phyloP scores from a whole-genome alignment of 2,113 vertebrate genomes.

The Piaya cayana region DNA sequence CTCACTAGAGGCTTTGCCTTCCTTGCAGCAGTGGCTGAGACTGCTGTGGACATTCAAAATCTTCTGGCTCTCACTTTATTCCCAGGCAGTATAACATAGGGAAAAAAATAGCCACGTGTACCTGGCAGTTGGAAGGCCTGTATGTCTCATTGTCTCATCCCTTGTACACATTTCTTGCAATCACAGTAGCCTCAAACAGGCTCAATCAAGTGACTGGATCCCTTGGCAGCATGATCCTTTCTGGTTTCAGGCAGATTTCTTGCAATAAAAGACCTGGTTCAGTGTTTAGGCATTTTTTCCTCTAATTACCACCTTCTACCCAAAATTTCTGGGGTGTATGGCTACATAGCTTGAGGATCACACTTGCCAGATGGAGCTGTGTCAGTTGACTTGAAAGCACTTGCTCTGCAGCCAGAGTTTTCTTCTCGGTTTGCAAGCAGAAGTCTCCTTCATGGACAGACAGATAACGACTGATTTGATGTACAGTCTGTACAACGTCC shows the following conservation, averaged over 20 bases:
- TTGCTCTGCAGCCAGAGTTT: neutral
- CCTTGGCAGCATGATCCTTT: neutral
- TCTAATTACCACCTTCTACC: neutral
- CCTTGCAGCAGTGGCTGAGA: neutral
- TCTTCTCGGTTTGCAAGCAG: neutral
- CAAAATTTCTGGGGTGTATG: neutral
- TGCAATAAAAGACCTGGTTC: neutral
- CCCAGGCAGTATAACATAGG: neutral
- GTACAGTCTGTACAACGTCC: slow-evolving; percentile 4
- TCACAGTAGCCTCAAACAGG: neutral
- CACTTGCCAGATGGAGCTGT: neutral
- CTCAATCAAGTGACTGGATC: neutral
- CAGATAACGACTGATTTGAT: neutral
- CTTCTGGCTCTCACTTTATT: neutral
- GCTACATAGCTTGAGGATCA: neutral
- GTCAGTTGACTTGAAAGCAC: neutral
- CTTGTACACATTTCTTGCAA: neutral
- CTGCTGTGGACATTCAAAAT: neutral
- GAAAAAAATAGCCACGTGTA: neutral
- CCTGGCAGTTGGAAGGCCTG: neutral
- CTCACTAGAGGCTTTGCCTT: neutral
- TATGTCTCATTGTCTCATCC: neutral
- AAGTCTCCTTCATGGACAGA: neutral
- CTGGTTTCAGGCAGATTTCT: neutral
- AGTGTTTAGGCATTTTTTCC: neutral